These are phyloP conservation scores for Aythya fuligula DNA, from an alignment of 2,797 vertebrate species.

Conservation along the genomic window DNA sequence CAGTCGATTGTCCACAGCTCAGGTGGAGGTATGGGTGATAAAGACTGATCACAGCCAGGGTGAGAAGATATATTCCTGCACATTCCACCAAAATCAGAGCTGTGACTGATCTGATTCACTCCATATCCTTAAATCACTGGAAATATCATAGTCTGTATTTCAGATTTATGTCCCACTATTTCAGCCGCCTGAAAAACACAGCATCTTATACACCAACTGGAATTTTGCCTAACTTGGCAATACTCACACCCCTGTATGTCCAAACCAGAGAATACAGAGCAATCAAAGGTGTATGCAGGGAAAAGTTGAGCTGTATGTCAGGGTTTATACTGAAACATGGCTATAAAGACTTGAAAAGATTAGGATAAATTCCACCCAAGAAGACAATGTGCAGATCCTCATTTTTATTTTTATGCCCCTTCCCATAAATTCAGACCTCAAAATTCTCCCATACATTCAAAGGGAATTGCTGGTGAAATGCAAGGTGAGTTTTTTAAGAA, in stretches of 20 bases:
- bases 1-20: slow-evolving; percentile 57
- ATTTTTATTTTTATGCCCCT: neutral
- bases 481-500: neutral
- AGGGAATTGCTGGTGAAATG: neutral
- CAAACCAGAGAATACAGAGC: neutral
- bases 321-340: neutral
- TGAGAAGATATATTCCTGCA: slow-evolving; percentile 61
- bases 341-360: neutral
- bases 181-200: slow-evolving; percentile 5
- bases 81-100: slow-evolving; percentile 40
- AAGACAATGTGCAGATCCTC: neutral
- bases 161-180: slow-evolving; percentile 23
- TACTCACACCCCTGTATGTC: neutral
- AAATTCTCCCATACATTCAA: neutral
- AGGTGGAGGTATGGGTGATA: slow-evolving; percentile 47
- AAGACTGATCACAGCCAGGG: slow-evolving; percentile 69
- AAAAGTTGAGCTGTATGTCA: neutral
- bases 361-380: neutral
- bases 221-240: slow-evolving; percentile 39
- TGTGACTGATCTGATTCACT: slow-evolving; percentile 64
- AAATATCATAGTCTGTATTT: slow-evolving; percentile 36
- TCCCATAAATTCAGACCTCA: neutral
- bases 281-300: slow-evolving; percentile 1
- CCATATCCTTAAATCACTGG: slow-evolving; percentile 48
- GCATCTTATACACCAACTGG: neutral